Base-by-base conservation (phyloP, 2,797 vertebrate species). In the Knipowitschia caucasica region DNA sequence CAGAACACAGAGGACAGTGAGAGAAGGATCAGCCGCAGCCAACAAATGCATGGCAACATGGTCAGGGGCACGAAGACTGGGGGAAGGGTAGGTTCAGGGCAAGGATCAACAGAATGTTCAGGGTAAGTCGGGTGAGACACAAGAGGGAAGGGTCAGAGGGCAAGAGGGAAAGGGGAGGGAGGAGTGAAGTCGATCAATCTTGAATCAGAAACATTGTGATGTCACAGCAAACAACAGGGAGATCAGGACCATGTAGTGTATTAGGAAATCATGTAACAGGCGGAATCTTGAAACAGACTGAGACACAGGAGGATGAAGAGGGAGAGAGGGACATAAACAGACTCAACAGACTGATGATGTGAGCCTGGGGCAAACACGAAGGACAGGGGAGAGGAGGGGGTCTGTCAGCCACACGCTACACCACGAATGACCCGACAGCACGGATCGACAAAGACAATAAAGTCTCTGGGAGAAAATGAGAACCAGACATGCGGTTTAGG, bases 41-140 rank as follows among this genome's bases (percentile, higher is more conserved):
- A 91, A 86, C 73, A 73, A 59, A 89, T 86, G 88, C 93, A 94
- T 93, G 91, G 91, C 92, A 87, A 92, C 94, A 96, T 96, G 89
- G 86, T 94, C 90, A 85, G 84, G 85, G 65, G 85, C 47, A 51
- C 36, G 73, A 82, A 65, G 53, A 67, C 34, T 71, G 53, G 63
- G 54, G 69, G 67, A 50, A 72, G 68, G 63, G 62, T 47, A 78
- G 82, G 77, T 56, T 72, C 12, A 14, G 77, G 75, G 59, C 69
- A 76, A 83, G 86, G 44, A 77, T 55, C 62, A 81, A 80, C 14
- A 74, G 65, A 83, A 80, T 71, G 80, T 80, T 85, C 81, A 77
- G 55, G 39, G 62, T 56, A 61, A 71, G 61, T 71, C 46, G 64
- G 64, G 51, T 50, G 42, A 50, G 67, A 40, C 59, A 72, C 47